Conservation (phyloP, 2,113 vertebrate genomes). For the Sprattus sprattus region DNA sequence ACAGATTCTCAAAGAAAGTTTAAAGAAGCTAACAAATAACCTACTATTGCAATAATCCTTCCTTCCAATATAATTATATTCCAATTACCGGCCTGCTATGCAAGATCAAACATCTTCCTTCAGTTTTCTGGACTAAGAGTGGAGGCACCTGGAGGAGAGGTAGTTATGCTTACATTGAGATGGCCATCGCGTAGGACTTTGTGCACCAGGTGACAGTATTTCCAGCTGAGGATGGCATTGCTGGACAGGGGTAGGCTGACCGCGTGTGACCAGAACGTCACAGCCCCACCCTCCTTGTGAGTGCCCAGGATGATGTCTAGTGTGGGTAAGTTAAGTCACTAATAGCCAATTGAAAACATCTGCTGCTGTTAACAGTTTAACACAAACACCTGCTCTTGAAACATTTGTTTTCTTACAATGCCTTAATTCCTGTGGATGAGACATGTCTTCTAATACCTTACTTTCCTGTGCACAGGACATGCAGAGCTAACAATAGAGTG, state of each 20-base stretch:
- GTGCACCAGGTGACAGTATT: conserved; percentile 96
- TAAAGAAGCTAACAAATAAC: too few species aligned
- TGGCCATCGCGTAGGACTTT: conserved; percentile 91
- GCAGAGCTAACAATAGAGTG: neutral
- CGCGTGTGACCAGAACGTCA: conserved; percentile 89
- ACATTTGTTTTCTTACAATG: neutral
- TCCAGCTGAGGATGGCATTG: conserved; percentile 92
- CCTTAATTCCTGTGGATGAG: neutral
- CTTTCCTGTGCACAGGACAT: neutral
- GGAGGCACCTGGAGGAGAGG: neutral
- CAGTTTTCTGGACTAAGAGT: neutral
- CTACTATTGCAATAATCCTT: neutral
- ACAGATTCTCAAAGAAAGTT: neutral
- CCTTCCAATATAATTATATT: too few species aligned
- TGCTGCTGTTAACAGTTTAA: neutral
- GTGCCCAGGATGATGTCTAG: conserved; percentile 84
- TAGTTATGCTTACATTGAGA: conserved; percentile 75
- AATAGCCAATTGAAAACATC: neutral
- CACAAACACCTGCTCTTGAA: neutral
- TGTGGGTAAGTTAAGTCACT: neutral
- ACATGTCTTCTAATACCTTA: neutral
- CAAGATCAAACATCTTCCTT: neutral
- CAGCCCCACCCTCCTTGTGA: conserved; percentile 86
- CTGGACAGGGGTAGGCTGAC: conserved; percentile 88
- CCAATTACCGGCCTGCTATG: neutral